phyloP scores from a whole-genome alignment of 2,888 invertebrate species.

The Tricholauxania praeusta region DNA sequence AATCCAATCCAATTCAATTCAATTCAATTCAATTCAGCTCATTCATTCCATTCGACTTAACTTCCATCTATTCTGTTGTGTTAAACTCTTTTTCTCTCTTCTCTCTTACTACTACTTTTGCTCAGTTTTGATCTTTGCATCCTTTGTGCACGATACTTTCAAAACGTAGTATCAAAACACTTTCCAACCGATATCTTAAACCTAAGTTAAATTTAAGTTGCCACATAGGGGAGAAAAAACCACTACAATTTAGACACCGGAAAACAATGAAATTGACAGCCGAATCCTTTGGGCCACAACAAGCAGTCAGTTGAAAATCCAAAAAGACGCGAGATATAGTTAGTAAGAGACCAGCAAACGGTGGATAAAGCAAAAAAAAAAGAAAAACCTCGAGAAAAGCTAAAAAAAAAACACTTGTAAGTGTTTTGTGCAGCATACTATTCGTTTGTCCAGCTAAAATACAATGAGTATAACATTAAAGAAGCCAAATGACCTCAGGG shows the following conservation, averaged over 20 bases:
- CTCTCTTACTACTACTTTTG: too few relatives aligned
- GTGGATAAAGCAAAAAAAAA: slow-evolving; percentile 10
- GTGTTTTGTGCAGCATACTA: slow-evolving; percentile 55
- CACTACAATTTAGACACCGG: slow-evolving; percentile 66
- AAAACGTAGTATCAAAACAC: too few relatives aligned
- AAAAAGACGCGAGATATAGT: slow-evolving; percentile 16
- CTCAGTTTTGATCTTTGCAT: too few relatives aligned
- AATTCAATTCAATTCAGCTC: too few relatives aligned
- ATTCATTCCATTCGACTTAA: too few relatives aligned
- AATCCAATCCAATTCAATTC: too few relatives aligned
- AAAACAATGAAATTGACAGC: slow-evolving; percentile 67
- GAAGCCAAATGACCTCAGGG: slow-evolving; percentile 62
- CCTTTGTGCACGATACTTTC: too few relatives aligned
- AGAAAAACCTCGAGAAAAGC: slow-evolving; percentile 13
- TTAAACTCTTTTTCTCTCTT: too few relatives aligned
- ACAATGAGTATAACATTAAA: slow-evolving; percentile 56
- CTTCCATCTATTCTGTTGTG: too few relatives aligned
- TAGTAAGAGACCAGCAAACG: slow-evolving; percentile 1
- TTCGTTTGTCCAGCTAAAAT: slow-evolving; percentile 47
- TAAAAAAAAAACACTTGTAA: slow-evolving; percentile 56
- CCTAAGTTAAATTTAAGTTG: too few relatives aligned
- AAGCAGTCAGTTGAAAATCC: slow-evolving; percentile 9
- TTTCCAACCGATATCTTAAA: too few relatives aligned
- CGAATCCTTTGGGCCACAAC: slow-evolving; percentile 53
- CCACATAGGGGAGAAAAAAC: slow-evolving; percentile 39